phyloP scores from a whole-genome alignment of 2,888 invertebrate species.

The Aethes cnicana region DNA sequence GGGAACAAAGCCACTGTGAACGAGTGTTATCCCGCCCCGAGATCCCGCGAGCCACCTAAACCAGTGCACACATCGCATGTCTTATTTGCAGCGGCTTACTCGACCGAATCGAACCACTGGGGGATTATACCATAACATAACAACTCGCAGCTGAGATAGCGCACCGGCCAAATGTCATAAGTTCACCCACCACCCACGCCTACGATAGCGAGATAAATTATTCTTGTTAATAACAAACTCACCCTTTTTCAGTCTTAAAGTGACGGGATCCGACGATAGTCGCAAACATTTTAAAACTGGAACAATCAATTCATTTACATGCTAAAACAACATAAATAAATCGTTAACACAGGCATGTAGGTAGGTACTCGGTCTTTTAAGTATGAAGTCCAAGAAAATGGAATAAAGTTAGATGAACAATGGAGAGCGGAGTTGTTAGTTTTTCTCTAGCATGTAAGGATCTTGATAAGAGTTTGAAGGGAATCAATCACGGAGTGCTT shows the following conservation, averaged over 20 bases:
- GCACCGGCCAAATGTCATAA: slow-evolving; percentile 44
- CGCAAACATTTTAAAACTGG: slow-evolving; percentile 96
- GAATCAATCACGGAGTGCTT: slow-evolving; percentile 44
- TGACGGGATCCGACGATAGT: slow-evolving; percentile 94
- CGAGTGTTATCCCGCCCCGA: slow-evolving; percentile 50
- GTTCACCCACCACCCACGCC: slow-evolving; percentile 37
- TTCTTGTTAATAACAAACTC: slow-evolving; percentile 65
- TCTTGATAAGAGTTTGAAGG: slow-evolving; percentile 43
- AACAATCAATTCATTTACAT: slow-evolving; percentile 69
- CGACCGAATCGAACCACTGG: slow-evolving; percentile 59
- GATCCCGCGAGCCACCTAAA: slow-evolving; percentile 66
- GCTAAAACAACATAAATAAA: slow-evolving; percentile 36
- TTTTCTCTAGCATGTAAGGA: slow-evolving; percentile 43
- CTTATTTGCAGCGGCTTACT: slow-evolving; percentile 64
- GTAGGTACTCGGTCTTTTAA: slow-evolving; percentile 33
- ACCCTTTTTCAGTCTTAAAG: slow-evolving; percentile 95
- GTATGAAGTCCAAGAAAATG: slow-evolving; percentile 36
- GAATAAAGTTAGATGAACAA: slow-evolving; percentile 35
- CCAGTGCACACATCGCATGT: slow-evolving; percentile 58
- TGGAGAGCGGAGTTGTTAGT: slow-evolving; percentile 42
- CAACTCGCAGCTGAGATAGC: slow-evolving; percentile 54
- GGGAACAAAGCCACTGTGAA: slow-evolving; percentile 58
- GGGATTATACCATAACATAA: slow-evolving; percentile 59
- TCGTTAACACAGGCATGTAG: slow-evolving; percentile 17
- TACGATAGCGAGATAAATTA: slow-evolving; percentile 36